These are phyloP conservation scores for Andricus quercusramuli DNA, from an alignment of 2,888 invertebrate species.

Conservation along the genomic window DNA sequence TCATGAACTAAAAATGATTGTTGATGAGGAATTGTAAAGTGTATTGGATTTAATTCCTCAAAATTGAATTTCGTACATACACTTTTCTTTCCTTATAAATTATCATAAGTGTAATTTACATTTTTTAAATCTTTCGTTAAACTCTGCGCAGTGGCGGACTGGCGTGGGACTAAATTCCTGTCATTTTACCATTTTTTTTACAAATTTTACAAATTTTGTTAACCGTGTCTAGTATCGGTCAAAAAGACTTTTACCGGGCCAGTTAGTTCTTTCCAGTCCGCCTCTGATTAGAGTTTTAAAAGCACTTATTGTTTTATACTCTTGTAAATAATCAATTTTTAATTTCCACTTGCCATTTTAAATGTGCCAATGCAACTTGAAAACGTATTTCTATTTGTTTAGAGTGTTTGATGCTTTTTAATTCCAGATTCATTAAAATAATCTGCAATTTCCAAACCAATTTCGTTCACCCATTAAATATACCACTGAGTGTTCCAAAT, in stretches of 20 bases:
- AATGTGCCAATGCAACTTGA: slow-evolving; percentile 8
- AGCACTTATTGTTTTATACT: slow-evolving; percentile 58
- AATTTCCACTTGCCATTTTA: not conserved
- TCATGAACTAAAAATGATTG: not conserved
- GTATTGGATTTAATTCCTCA: too few relatives aligned
- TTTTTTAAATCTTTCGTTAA: not conserved
- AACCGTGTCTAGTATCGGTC: not conserved
- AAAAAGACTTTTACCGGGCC: too few relatives aligned
- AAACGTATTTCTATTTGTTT: not conserved
- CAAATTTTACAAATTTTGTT: not conserved
- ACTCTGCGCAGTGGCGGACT: not conserved
- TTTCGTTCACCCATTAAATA: slow-evolving; percentile 20
- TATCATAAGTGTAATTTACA: not conserved
- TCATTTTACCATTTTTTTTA: too few relatives aligned
- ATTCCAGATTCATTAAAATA: not conserved
- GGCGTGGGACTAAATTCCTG: too few relatives aligned
- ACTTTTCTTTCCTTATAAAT: not conserved
- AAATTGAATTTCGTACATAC: not conserved
- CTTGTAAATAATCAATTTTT: slow-evolving; percentile 59
- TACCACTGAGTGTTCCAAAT: slow-evolving; percentile 47
- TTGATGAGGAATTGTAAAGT: not conserved
- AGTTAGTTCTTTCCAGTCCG: not conserved
- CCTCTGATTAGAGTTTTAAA: slow-evolving; percentile 49
- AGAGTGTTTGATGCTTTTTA: not conserved
- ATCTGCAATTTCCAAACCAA: too few relatives aligned